These are phyloP conservation scores for Eclectus roratus DNA, from an alignment of 2,113 vertebrate genomes.

Conservation along the genomic window DNA sequence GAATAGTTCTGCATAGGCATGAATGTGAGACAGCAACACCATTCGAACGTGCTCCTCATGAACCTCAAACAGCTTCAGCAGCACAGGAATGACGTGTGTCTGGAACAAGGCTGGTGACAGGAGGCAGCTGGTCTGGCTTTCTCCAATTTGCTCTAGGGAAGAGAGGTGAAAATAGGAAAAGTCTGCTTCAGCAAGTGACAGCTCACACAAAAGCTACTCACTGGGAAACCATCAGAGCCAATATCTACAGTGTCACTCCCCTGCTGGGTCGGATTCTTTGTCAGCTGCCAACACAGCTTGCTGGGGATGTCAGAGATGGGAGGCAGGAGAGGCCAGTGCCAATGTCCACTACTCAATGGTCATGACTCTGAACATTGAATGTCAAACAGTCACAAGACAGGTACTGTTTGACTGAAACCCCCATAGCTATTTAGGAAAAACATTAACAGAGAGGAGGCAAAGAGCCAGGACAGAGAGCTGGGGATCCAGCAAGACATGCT, in stretches of 20 bases:
- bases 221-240: neutral
- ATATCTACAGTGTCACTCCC: neutral
- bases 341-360: neutral
- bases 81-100: slow-evolving; percentile 86
- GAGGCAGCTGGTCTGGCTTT: slow-evolving; percentile 78
- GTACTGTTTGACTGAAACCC: neutral
- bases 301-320: neutral
- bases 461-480: neutral
- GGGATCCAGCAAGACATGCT: neutral
- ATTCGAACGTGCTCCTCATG: slow-evolving; percentile 92
- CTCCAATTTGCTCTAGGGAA: slow-evolving; percentile 74
- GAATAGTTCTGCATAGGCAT: slow-evolving; percentile 89
- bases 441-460: neutral
- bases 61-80: slow-evolving; percentile 90
- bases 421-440: neutral
- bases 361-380: neutral
- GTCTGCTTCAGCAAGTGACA: neutral
- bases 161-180: neutral
- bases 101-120: slow-evolving; percentile 87
- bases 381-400: neutral
- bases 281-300: neutral
- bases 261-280: neutral
- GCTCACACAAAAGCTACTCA: neutral
- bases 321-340: neutral
- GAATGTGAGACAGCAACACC: slow-evolving; percentile 89